Conservation (phyloP, 2,797 vertebrate genomes). For the Leucoraja ocellata region DNA sequence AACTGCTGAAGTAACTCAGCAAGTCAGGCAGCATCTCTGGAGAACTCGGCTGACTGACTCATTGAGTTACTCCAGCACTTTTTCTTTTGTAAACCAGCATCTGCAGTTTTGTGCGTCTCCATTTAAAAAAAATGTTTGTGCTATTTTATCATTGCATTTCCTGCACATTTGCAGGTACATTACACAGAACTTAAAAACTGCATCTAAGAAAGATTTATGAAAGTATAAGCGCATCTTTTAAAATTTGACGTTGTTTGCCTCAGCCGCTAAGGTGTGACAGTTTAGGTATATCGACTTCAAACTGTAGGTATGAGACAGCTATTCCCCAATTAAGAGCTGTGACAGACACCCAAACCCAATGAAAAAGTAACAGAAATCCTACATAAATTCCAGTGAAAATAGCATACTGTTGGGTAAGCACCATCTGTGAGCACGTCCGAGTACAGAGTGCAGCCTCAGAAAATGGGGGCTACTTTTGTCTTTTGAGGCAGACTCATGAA, state of each 20-base stretch:
- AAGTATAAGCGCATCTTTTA: not conserved
- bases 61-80: too few relatives aligned
- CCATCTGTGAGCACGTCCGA: not conserved
- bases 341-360: too few relatives aligned
- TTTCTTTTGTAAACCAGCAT: too few relatives aligned
- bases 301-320: not conserved
- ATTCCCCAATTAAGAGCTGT: not conserved
- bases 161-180: not conserved
- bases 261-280: not conserved
- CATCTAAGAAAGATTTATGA: not conserved
- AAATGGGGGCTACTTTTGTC: not conserved
- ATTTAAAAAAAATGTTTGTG: not conserved
- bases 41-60: too few relatives aligned
- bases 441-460: not conserved
- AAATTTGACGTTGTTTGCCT: not conserved
- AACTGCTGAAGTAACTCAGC: too few relatives aligned
- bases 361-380: too few relatives aligned
- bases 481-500: not conserved
- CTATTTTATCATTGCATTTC: not conserved
- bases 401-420: not conserved
- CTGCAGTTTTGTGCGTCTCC: too few relatives aligned
- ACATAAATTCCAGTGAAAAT: too few relatives aligned
- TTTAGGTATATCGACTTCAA: not conserved
- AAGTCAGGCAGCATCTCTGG: too few relatives aligned
- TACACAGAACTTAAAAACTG: not conserved